These are phyloP conservation scores for Psittacula cyanocephala DNA, from an alignment of 2,113 vertebrate species.

Conservation along the genomic window DNA sequence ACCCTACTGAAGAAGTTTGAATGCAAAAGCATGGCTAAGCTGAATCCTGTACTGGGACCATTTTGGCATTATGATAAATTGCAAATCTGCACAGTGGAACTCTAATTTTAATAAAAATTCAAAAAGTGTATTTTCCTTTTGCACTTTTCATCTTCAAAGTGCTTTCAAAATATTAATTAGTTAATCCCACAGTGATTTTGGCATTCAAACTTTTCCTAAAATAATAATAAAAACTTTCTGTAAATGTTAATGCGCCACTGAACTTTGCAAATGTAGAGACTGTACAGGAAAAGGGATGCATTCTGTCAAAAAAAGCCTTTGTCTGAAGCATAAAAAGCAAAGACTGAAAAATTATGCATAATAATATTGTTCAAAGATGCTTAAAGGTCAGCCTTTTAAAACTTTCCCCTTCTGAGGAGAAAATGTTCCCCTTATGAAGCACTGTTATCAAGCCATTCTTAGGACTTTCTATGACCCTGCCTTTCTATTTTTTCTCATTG, in stretches of 20 bases:
- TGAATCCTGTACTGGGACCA: background rate
- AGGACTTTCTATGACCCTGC: background rate
- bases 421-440: background rate
- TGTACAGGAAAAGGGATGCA: background rate
- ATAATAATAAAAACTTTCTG: background rate
- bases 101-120: background rate
- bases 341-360: background rate
- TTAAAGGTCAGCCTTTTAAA: conserved; percentile 24
- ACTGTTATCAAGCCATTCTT: background rate
- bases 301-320: background rate
- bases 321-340: background rate
- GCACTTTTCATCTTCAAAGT: background rate
- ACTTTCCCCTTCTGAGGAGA: background rate
- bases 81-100: background rate
- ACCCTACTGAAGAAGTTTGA: background rate
- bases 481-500: background rate
- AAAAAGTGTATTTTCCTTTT: background rate
- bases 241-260: conserved; percentile 14
- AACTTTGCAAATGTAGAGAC: background rate
- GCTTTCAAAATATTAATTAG: conserved; percentile 36
- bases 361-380: background rate
- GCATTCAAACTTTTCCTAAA: background rate
- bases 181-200: background rate
- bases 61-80: background rate
- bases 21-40: background rate